phyloP scores from a whole-genome alignment of 35 echinoderm and acorn worm genomes.

The Ophiothrix spiculata region DNA sequence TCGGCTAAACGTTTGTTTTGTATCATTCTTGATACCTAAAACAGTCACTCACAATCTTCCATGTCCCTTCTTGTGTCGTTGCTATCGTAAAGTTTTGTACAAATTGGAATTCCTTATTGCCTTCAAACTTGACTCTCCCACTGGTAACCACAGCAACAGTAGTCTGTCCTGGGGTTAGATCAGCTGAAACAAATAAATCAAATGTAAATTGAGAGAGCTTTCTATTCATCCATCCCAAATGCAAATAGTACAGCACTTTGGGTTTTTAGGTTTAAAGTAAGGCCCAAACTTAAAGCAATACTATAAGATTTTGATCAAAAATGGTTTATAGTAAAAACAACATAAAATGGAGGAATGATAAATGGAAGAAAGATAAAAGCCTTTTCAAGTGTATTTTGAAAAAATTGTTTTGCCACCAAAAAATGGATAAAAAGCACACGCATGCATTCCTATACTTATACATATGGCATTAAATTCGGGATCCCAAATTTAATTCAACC shows the following conservation, averaged over 20 bases:
- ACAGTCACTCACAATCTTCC: slow-evolving; percentile 83
- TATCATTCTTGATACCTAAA: slow-evolving; percentile 94
- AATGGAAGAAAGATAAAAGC: neutral
- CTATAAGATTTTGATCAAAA: no score
- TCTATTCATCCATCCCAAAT: no score
- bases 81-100: slow-evolving; percentile 77
- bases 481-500: no score
- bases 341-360: neutral
- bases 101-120: slow-evolving; percentile 63
- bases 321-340: no score
- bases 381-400: no score
- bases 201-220: neutral
- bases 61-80: slow-evolving; percentile 52
- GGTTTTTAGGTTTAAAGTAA: neutral
- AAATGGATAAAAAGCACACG: no score
- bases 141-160: slow-evolving; percentile 68
- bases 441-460: no score
- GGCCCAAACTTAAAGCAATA: no score
- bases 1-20: no score
- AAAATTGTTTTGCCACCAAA: no score
- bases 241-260: no score
- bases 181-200: slow-evolving; percentile 51
- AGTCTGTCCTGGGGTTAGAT: slow-evolving; percentile 72
- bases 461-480: no score
- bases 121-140: slow-evolving; percentile 83